Evolutionary conservation across 2,797 vertebrate genomes (phyloP).

Genomic region (Hypotaenidia okinawae): DNA sequence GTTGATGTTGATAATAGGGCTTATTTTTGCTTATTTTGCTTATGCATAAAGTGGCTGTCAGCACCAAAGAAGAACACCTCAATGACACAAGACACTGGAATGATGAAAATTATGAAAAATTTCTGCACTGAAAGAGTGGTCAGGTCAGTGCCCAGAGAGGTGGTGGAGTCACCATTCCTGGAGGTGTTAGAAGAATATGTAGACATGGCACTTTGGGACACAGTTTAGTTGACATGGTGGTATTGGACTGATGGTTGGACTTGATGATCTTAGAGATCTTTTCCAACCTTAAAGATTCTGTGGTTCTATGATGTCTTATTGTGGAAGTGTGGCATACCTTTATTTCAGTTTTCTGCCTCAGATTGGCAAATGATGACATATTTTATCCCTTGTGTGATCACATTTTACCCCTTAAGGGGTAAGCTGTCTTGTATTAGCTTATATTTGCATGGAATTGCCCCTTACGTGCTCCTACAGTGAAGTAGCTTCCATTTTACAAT

Average conservation of each 20-base stretch:
- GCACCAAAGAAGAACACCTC: background rate
- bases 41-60: background rate
- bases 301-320: background rate
- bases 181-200: too few species aligned
- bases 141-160: too few species aligned
- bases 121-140: too few species aligned
- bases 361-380: rapidly evolving
- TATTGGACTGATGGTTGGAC: too few species aligned
- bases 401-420: background rate
- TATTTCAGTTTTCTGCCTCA: background rate
- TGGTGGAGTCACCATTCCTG: too few species aligned
- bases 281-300: too few species aligned
- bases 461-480: background rate
- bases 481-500: background rate
- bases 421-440: background rate
- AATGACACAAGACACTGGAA: background rate
- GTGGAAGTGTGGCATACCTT: background rate
- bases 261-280: too few species aligned
- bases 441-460: background rate
- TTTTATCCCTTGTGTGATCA: background rate
- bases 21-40: background rate
- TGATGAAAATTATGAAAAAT: too few species aligned
- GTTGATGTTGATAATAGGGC: background rate
- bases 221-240: too few species aligned
- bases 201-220: too few species aligned